A percentile compares a stretch with the other conserved stretches of the same genome.
Conservation (phyloP, 1,140 invertebrate species). For the Sogatella furcifera region DNA sequence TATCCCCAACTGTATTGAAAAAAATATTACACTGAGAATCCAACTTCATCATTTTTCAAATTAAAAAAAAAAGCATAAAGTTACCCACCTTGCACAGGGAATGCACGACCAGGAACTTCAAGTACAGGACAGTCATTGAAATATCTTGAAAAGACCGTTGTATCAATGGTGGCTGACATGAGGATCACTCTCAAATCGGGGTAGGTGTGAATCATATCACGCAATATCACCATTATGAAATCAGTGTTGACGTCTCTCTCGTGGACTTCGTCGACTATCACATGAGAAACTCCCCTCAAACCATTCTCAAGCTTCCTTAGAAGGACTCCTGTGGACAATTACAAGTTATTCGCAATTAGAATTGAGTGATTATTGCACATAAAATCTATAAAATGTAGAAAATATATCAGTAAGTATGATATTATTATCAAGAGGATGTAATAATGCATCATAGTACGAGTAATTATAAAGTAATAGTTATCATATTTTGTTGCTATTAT, state of each 20-base stretch:
- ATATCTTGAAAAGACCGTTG: slow-evolving; percentile 78
- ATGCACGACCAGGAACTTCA: slow-evolving; percentile 66
- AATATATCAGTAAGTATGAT: no score
- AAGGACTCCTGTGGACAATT: slow-evolving; percentile 51
- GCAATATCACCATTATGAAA: slow-evolving; percentile 85
- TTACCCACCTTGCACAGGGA: slow-evolving; percentile 55
- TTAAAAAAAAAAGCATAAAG: no score
- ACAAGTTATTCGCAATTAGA: not conserved
- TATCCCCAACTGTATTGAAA: no score
- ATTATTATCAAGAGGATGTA: no score
- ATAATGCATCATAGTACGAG: no score
- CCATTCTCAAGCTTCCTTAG: slow-evolving; percentile 82
- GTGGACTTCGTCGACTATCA: slow-evolving; percentile 95
- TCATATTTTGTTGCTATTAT: no score
- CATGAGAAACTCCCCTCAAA: slow-evolving; percentile 76
- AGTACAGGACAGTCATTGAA: slow-evolving; percentile 79
- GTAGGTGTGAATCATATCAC: slow-evolving; percentile 85
- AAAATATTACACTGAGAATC: no score
- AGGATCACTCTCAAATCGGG: slow-evolving; percentile 84
- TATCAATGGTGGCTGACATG: slow-evolving; percentile 97
- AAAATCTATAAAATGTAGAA: no score
- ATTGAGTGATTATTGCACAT: not conserved
- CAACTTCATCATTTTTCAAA: no score
- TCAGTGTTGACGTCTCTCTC: slow-evolving; percentile 95
- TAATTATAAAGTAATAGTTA: no score